Percentiles rank a stretch among this genome's conserved stretches.
These are phyloP conservation scores for Sphaeramia orbicularis DNA, from an alignment of 2,797 vertebrate genomes.

Conservation along the genomic window DNA sequence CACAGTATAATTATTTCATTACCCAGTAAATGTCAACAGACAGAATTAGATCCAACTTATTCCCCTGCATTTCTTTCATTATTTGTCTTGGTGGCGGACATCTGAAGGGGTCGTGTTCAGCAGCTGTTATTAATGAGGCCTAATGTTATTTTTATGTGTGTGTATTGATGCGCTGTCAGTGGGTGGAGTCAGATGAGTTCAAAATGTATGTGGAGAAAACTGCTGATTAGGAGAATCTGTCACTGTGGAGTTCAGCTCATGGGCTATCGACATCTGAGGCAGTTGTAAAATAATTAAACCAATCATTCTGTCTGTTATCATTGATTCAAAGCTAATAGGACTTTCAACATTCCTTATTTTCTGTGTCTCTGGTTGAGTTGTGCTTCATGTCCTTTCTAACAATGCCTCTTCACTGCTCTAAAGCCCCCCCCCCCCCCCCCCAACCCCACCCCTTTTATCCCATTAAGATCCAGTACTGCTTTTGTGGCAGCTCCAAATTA, in stretches of 20 bases:
- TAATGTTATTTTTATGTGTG: constrained; percentile 21
- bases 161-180: constrained; percentile 28
- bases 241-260: constrained; percentile 17
- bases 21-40: too few species aligned
- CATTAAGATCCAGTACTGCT: too few species aligned
- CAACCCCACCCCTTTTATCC: too few species aligned
- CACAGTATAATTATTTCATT: too few species aligned
- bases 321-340: constrained; percentile 51
- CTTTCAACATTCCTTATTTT: constrained; percentile 20
- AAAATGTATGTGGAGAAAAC: constrained; percentile 27
- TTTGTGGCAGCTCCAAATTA: too few species aligned
- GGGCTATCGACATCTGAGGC: constrained; percentile 22
- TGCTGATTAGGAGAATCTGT: constrained; percentile 25
- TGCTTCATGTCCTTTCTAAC: constrained; percentile 29
- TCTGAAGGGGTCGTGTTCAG: too few species aligned
- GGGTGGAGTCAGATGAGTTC: constrained; percentile 22
- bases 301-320: constrained; percentile 42
- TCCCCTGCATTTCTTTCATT: too few species aligned
- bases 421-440: too few species aligned
- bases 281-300: constrained; percentile 35
- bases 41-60: too few species aligned
- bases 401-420: constrained; percentile 41
- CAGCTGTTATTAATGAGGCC: constrained; percentile 6
- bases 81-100: too few species aligned
- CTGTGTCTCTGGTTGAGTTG: constrained; percentile 31